Evolutionary conservation across 1,140 invertebrate genomes (phyloP), one percentile per base, ranked within the genome.

Genomic region (Aphelinus atriplicis): DNA sequence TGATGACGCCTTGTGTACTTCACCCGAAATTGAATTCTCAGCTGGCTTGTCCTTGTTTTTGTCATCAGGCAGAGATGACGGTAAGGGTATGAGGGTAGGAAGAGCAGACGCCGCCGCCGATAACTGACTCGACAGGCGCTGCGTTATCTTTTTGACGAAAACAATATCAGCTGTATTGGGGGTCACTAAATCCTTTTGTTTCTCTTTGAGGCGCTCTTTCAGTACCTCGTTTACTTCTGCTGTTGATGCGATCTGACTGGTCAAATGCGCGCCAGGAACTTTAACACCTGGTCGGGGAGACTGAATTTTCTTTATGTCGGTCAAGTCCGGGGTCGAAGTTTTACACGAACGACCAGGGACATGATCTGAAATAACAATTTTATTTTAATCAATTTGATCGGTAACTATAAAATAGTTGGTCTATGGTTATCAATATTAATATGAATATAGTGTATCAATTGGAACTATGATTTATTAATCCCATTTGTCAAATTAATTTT

Each of bases 111-210:
- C 73, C 2, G 81, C 77, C 4, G 83, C 81, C 6, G 81, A 81
- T 56, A 89, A 76, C 73, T 85, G 86, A 63, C 83, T 88, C 3
- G 88, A 88, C 45, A 90, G 76, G 74, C 87, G 81, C 50, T 89
- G 86, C 0, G 88, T 86, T 26, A 88, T 78, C 78, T 89, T 89
- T 76, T 88, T 89, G 0, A 89, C 83, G 74, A 90, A 89, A 69
- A 89, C 83, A 57, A 88, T 83, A 58, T 90, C 89, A 3, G 85
- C 82, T 2, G 81, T 84, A 9, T 84, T 83, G 0, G 85, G 84
- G 42, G 79, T 71, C 9, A 86, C 81, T 3, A 85, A 78, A 9
- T 83, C 78, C 66, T 86, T 87, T 46, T 87, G 85, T 51, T 87
- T 86, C 9, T 87, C 85, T 0, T 83, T 81, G 26, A 87, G 75